Base-by-base conservation (phyloP, 2,113 vertebrate genomes). In the Peromyscus californicus region DNA sequence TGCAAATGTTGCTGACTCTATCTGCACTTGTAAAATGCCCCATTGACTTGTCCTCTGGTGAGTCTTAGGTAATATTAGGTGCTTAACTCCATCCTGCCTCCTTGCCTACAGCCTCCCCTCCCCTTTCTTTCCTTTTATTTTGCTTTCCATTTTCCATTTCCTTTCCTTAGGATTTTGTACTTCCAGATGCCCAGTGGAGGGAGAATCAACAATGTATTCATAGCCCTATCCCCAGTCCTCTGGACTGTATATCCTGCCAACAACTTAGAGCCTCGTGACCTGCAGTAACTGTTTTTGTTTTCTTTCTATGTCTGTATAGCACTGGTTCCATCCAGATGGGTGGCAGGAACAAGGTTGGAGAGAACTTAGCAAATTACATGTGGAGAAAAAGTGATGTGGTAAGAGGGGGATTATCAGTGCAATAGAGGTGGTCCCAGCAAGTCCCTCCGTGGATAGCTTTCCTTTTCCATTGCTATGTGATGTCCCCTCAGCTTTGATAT, bases 51-150 rank as follows among this genome's bases (percentile, higher is more conserved):
- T 83, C 75, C 22, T 63, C 74, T 76, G 10, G 19, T 39, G 45
- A 82, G 4, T 21, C 4, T 33, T 75, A 45, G 69, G 29, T 36
- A 5, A n/a, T n/a, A 33, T 1, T 24, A 29, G 21, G 29, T 5
- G 7, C 63, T 88, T 24, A 69, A 74, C 2, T 2, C 3, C 36
- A 26, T 48, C 24, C 31, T 84, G 26, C 36, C 31, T 70, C 36
- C 61, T 33, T 33, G 4, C 26, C 17, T 15, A 0, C 24, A 19
- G 3, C 3, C 17, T 16, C 9, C 4, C 29, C 9, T 29, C 24
- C 13, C 3, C 13, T 54, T 51, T 85, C n/a, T 51, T 69, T 59
- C 31, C 33, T 19, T 80, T 75, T 65, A 5, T 42, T 94, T 75
- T 11, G 39, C 24, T 45, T 69, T 90, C 63, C 15, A 17, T n/a